A percentile compares a stretch with the other conserved stretches of the same genome.
phyloP scores from a whole-genome alignment of 2,888 invertebrate genomes.

The Amphimallon solstitiale region DNA sequence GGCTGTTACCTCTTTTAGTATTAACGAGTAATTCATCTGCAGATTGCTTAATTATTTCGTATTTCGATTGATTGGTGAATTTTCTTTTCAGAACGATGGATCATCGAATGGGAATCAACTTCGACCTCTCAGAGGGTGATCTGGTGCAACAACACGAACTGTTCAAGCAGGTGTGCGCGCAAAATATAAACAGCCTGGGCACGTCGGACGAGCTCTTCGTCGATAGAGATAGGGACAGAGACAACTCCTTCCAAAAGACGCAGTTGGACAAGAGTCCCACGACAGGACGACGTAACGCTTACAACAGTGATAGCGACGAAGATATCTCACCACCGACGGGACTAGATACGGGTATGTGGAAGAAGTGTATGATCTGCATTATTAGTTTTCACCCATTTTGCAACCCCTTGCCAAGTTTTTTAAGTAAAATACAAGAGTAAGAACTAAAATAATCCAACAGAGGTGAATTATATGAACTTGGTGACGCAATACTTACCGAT shows the following conservation, averaged over 20 bases:
- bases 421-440: no score
- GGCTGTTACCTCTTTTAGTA: no score
- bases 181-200: conserved; percentile 59
- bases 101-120: conserved; percentile 59
- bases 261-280: conserved; percentile 59
- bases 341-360: conserved; percentile 60
- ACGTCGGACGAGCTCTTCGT: conserved; percentile 63
- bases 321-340: conserved; percentile 56
- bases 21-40: no score
- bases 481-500: no score
- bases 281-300: conserved; percentile 58
- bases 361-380: conserved; percentile 53
- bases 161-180: conserved; percentile 70
- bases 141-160: conserved; percentile 65
- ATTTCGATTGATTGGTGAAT: no score
- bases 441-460: no score
- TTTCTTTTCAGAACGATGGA: conserved; percentile 54
- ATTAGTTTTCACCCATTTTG: no score
- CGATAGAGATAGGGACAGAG: conserved; percentile 61
- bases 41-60: no score
- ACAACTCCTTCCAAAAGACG: conserved; percentile 56
- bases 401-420: no score
- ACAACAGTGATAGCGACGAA: conserved; percentile 66
- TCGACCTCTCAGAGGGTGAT: conserved; percentile 65
- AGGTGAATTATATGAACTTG: no score